phyloP scores from a whole-genome alignment of 2,797 vertebrate genomes.

The Dicrostonyx torquatus region DNA sequence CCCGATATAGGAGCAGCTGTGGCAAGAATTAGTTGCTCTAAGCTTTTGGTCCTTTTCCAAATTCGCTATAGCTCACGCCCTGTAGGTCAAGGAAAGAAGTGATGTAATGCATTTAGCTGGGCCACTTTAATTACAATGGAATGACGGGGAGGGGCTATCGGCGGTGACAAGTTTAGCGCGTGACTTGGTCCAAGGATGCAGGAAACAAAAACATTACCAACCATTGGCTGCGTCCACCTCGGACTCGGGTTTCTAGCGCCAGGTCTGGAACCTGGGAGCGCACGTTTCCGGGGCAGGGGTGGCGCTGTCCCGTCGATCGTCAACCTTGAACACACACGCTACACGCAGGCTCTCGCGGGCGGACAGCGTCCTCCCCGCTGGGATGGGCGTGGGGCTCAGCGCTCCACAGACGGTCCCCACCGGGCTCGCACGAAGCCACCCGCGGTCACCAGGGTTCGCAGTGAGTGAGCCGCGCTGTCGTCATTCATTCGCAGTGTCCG shows the following conservation, averaged over 20 bases:
- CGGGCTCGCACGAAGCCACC: not conserved
- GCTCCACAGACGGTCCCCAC: not conserved
- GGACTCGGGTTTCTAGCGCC: conserved; percentile 6
- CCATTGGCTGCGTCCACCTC: conserved; percentile 55
- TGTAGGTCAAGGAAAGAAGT: conserved; percentile 74
- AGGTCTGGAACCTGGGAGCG: conserved; percentile 44
- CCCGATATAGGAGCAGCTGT: not conserved
- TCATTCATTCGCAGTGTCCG: conserved; percentile 65
- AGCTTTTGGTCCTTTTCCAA: conserved; percentile 72
- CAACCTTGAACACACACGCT: conserved; percentile 21
- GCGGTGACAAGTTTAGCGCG: not conserved
- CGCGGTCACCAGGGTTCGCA: not conserved
- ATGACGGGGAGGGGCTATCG: conserved; percentile 62
- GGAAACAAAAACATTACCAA: conserved; percentile 70
- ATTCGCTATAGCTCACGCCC: conserved; percentile 50
- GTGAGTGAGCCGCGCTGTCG: conserved; percentile 42
- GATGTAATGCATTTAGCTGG: conserved; percentile 79
- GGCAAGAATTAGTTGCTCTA: conserved; percentile 50
- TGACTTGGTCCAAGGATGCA: conserved; percentile 65
- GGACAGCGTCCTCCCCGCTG: conserved; percentile 17
- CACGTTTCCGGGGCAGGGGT: conserved; percentile 58
- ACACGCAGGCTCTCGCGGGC: not conserved
- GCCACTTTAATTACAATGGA: conserved; percentile 73
- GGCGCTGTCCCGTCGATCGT: conserved; percentile 46
- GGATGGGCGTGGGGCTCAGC: conserved; percentile 66